Conservation (phyloP, 2,888 invertebrate species). For the Drosophila stalkeri region DNA sequence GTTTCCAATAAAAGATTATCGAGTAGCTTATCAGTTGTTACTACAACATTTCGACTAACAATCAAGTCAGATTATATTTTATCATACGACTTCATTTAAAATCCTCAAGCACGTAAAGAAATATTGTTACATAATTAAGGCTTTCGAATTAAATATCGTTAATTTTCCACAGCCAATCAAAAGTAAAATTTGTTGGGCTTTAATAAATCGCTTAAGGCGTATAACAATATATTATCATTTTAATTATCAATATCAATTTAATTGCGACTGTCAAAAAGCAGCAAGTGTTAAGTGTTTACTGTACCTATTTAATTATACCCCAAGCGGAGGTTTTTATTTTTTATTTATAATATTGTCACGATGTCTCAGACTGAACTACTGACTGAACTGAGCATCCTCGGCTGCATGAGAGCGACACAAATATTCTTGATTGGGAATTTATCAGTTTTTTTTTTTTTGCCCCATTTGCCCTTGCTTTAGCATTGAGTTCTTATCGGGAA, state of each 20-base stretch:
- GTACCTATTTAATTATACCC: slow-evolving; percentile 17
- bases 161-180: background rate
- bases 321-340: background rate
- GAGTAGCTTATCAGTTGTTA: background rate
- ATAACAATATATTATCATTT: background rate
- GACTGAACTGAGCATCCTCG: slow-evolving; percentile 1
- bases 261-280: slow-evolving; percentile 1
- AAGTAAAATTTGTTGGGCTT: background rate
- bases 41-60: too few species aligned
- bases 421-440: background rate
- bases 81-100: background rate
- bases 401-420: background rate
- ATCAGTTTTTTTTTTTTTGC: background rate
- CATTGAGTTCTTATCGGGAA: background rate
- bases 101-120: background rate
- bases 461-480: background rate
- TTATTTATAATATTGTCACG: slow-evolving; percentile 16
- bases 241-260: slow-evolving; percentile 15
- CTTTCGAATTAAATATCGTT: too few species aligned
- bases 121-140: too few species aligned
- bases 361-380: slow-evolving; percentile 2
- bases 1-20: background rate
- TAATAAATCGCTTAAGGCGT: background rate
- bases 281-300: slow-evolving; percentile 15
- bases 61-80: background rate